Percentiles rank a stretch among this genome's conserved stretches.
phyloP scores from a whole-genome alignment of 2,113 vertebrate species.

The Ahaetulla prasina region DNA sequence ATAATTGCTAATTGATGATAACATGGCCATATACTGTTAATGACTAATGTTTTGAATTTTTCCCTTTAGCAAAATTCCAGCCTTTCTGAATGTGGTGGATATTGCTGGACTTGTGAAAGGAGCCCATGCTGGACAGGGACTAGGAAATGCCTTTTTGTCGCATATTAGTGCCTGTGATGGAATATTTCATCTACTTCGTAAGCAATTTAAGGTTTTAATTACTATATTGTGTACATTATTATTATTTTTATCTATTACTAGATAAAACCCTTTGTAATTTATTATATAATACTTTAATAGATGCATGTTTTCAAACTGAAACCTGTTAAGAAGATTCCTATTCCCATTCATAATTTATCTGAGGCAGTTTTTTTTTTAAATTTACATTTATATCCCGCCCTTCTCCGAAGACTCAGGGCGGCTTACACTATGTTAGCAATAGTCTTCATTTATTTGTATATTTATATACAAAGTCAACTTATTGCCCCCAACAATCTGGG shows the following conservation, averaged over 20 bases:
- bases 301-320: not conserved
- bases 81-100: slow-evolving; percentile 96
- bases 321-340: not conserved
- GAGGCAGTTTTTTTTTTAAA: too few relatives aligned
- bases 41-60: slow-evolving; percentile 44
- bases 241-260: not conserved
- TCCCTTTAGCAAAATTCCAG: slow-evolving; percentile 90
- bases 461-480: too few relatives aligned
- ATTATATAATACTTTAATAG: not conserved
- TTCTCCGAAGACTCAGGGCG: too few relatives aligned
- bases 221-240: not conserved
- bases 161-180: slow-evolving; percentile 96
- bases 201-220: slow-evolving; percentile 61
- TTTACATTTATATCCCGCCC: too few relatives aligned
- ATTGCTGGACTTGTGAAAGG: slow-evolving; percentile 98
- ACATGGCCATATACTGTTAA: slow-evolving; percentile 5
- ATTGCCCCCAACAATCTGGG: too few relatives aligned
- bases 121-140: slow-evolving; percentile 90
- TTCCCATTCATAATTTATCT: not conserved
- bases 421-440: too few relatives aligned
- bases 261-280: not conserved
- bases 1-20: not conserved
- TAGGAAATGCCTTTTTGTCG: slow-evolving; percentile 96
- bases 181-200: slow-evolving; percentile 97
- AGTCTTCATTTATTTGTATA: too few relatives aligned